Conservation (phyloP, 1,140 invertebrate species). For the Frieseomelitta varia region DNA sequence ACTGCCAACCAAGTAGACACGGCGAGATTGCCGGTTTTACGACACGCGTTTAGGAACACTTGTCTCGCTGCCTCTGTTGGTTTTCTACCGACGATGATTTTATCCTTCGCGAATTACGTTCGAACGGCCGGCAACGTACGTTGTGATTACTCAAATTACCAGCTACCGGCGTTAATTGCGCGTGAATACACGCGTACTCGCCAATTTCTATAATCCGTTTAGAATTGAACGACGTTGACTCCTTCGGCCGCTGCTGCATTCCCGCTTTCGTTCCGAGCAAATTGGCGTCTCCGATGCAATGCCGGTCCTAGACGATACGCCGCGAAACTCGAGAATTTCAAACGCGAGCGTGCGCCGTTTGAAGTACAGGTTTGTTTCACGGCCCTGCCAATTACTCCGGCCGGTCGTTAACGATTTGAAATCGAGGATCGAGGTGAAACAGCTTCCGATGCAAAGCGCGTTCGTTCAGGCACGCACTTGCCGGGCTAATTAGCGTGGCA, state of each 20-base stretch:
- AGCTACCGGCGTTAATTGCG: not conserved
- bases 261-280: not conserved
- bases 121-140: not conserved
- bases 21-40: slow-evolving; percentile 1
- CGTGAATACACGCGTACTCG: not conserved
- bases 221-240: too few relatives aligned
- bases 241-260: not conserved
- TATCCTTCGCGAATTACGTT: slow-evolving; percentile 1
- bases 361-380: not conserved
- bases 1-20: not conserved
- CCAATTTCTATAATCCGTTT: not conserved
- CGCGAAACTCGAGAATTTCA: not conserved
- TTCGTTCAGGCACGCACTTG: not conserved
- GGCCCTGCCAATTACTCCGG: not conserved
- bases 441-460: not conserved
- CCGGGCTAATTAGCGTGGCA: not conserved
- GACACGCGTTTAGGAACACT: slow-evolving; percentile 11
- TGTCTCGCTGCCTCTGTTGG: not conserved
- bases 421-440: not conserved
- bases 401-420: not conserved
- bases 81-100: not conserved
- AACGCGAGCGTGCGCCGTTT: not conserved
- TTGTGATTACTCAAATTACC: slow-evolving; percentile 2
- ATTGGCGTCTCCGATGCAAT: not conserved
- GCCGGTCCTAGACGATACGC: not conserved